These are phyloP conservation scores for Cryptocheilus praepositus DNA, from an alignment of 2,888 invertebrate species.

Conservation along the genomic window DNA sequence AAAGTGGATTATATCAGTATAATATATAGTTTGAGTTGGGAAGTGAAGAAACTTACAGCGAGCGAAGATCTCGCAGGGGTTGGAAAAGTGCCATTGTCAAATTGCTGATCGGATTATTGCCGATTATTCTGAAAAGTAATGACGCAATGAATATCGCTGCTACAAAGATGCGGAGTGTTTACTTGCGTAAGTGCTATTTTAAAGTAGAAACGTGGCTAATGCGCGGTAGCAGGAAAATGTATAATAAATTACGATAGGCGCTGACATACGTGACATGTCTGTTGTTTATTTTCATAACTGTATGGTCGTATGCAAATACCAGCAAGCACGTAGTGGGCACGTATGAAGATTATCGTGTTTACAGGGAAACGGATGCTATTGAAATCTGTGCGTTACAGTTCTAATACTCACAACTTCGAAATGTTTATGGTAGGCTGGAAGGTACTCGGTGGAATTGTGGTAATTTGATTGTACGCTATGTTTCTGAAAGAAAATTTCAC, in stretches of 20 bases:
- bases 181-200: background rate
- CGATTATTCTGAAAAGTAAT: conserved; percentile 60
- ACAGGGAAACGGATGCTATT: conserved; percentile 21
- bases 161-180: background rate
- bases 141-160: conserved; percentile 11
- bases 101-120: conserved; percentile 66
- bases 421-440: conserved; percentile 74
- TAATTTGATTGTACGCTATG: conserved; percentile 75
- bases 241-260: conserved; percentile 4
- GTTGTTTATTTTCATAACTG: conserved; percentile 36
- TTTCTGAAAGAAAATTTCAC: conserved; percentile 70
- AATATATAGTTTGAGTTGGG: conserved; percentile 13
- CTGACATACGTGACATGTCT: conserved; percentile 49
- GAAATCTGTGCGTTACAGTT: conserved; percentile 8
- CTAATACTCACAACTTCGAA: conserved; percentile 76
- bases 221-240: background rate
- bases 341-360: conserved; percentile 45
- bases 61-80: conserved; percentile 63
- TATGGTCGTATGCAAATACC: conserved; percentile 44
- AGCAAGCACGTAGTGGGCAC: conserved; percentile 50
- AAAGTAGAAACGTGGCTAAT: background rate
- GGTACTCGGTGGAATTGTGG: conserved; percentile 71
- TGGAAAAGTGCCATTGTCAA: conserved; percentile 61
- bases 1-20: conserved; percentile 29
- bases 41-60: conserved; percentile 65